These are phyloP conservation scores for Meriones unguiculatus DNA, from an alignment of 2,113 vertebrate species.

Conservation along the genomic window DNA sequence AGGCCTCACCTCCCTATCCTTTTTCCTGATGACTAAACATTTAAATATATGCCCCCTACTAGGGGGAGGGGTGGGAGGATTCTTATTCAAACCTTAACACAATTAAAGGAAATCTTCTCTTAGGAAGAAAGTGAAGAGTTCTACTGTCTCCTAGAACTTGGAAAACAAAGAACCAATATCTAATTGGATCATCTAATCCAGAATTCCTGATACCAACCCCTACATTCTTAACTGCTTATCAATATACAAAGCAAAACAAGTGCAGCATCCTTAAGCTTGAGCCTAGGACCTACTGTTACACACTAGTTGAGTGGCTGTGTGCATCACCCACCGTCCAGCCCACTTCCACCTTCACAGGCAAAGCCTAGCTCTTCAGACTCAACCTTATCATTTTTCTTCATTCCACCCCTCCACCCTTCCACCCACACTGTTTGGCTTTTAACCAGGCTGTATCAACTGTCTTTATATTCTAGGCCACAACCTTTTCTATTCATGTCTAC, in stretches of 20 bases:
- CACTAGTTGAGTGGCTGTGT: not conserved
- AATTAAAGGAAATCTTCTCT: not conserved
- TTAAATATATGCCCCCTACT: not conserved
- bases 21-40: not conserved
- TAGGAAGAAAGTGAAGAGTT: not conserved
- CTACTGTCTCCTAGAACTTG: not conserved
- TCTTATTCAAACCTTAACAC: not conserved
- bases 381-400: not conserved
- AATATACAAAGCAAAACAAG: constrained; percentile 9
- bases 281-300: not conserved
- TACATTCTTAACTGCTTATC: constrained; percentile 40
- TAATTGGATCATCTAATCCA: not conserved
- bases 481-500: not conserved
- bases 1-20: not conserved
- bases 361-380: not conserved
- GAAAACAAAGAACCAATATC: not conserved
- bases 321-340: not conserved
- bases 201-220: not conserved
- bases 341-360: rapidly evolving
- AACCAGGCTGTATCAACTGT: not conserved
- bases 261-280: not conserved
- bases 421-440: not conserved
- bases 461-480: not conserved
- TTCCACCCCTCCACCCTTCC: too few species aligned
- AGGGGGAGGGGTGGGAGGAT: not conserved